Conservation (phyloP, 2,797 vertebrate species). For the Dicrostonyx torquatus region DNA sequence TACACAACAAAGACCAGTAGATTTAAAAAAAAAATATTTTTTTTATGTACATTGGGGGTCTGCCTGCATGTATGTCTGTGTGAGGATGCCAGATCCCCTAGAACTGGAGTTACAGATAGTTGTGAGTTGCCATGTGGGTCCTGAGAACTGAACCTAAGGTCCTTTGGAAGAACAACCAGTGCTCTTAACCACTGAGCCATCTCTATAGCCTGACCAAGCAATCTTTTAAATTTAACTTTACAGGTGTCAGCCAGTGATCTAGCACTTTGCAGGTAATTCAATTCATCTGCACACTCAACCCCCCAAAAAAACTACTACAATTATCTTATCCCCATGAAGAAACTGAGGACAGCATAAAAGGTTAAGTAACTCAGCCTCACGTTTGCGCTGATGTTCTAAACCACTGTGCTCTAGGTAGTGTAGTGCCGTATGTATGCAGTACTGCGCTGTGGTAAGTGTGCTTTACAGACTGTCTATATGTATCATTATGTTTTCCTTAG, state of each 20-base stretch:
- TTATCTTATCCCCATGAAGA: background rate
- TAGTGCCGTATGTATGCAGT: background rate
- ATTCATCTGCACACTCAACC: background rate
- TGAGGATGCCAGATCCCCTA: background rate
- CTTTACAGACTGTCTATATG: background rate
- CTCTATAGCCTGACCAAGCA: background rate
- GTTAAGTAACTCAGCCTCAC: background rate
- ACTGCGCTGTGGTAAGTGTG: background rate
- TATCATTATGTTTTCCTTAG: background rate
- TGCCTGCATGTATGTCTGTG: background rate
- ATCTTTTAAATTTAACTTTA: background rate
- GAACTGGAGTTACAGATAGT: background rate
- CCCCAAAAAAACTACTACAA: background rate
- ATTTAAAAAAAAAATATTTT: background rate
- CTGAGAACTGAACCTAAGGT: background rate
- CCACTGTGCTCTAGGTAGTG: background rate
- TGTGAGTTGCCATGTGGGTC: background rate
- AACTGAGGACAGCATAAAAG: conserved; percentile 3
- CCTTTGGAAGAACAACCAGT: background rate
- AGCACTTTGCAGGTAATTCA: background rate
- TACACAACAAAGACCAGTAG: background rate
- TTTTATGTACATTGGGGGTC: background rate
- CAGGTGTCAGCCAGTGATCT: background rate
- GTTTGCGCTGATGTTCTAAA: background rate
- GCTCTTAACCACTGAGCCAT: background rate